Evolutionary conservation across 2,113 vertebrate genomes (phyloP).

Genomic region (Rhinopomastus cyanomelas): DNA sequence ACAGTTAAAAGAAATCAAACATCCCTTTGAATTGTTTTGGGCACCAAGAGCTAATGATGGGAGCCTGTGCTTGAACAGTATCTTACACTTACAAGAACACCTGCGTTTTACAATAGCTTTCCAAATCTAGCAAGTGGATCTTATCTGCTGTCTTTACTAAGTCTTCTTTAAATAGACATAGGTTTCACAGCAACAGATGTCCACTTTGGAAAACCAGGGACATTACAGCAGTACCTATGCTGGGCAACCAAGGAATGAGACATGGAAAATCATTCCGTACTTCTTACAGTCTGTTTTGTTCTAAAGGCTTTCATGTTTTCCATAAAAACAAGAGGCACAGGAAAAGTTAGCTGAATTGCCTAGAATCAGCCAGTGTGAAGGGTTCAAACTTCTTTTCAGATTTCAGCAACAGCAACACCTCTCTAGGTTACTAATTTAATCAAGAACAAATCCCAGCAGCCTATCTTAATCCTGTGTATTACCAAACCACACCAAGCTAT

Average conservation of each 20-base stretch:
- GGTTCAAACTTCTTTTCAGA: not conserved
- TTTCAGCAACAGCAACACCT: not conserved
- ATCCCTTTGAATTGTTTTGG: not conserved
- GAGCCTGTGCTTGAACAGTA: not conserved
- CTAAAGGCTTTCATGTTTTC: not conserved
- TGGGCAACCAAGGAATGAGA: not conserved
- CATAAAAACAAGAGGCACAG: not conserved
- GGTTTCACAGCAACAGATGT: not conserved
- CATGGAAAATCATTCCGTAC: not conserved
- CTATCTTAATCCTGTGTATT: not conserved
- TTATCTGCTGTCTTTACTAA: not conserved
- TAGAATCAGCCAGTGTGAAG: not conserved
- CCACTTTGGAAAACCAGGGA: not conserved
- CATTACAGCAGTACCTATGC: not conserved
- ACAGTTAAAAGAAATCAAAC: not conserved
- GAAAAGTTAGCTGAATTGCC: not conserved
- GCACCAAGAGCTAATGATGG: not conserved
- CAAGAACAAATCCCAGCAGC: not conserved
- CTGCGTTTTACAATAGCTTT: not conserved
- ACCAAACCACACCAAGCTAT: not conserved
- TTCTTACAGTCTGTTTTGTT: not conserved
- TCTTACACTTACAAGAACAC: rapidly evolving
- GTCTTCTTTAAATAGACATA: not conserved
- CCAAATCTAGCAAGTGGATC: not conserved
- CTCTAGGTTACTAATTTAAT: not conserved